Base-by-base conservation (phyloP, 2,797 vertebrate species). In the Anas bernieri region DNA sequence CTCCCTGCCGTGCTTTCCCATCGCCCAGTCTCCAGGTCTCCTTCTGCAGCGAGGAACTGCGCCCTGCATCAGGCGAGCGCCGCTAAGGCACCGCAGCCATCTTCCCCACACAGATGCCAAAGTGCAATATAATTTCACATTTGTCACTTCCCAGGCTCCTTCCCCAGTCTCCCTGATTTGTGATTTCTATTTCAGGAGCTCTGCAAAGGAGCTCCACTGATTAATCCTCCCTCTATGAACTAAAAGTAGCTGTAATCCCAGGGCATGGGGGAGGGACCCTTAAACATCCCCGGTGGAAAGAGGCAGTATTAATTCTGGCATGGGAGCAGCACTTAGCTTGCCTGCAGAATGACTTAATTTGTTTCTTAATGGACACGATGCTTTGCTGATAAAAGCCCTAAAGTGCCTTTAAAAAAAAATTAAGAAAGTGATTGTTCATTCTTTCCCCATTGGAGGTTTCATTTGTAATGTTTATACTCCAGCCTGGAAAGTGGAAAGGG, bases 131-230 rank as follows among this genome's bases (percentile, higher is more conserved):
- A 39, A 83, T 92, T 95, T 91, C 84, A 64, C 52, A 62, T 96
- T 96, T 96, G 78, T 95, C 90, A 80, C 78, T 96, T 95, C 56
- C 67, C 76, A 92, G 64, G 75, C 86, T 94, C 63, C 75, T 94
- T 95, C 66, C 91, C 88, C 78, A 93, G 73, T 31, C 83, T 86
- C 62, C 58, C 90, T 96, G 96, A 96, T 97, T 96, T 96, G 95
- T 92, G 85, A 91, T 94, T 96, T 96, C 96, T 97, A 96, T 96
- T 97, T 97, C 92, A 96, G 92, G 92, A 94, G 52, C 68, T 93
- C 85, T 56, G 83, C 63, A 92, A 95, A 95, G 84, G 72, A 94
- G 72, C 76, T 69, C 61, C 84, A 70, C 88, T 97, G 95, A 97
- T 97, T 97, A 97, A 97, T 96, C 83, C 81, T 88, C 85, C 86